These are phyloP conservation scores for Orchesella cincta DNA, from an alignment of 1,140 invertebrate species.

Conservation along the genomic window DNA sequence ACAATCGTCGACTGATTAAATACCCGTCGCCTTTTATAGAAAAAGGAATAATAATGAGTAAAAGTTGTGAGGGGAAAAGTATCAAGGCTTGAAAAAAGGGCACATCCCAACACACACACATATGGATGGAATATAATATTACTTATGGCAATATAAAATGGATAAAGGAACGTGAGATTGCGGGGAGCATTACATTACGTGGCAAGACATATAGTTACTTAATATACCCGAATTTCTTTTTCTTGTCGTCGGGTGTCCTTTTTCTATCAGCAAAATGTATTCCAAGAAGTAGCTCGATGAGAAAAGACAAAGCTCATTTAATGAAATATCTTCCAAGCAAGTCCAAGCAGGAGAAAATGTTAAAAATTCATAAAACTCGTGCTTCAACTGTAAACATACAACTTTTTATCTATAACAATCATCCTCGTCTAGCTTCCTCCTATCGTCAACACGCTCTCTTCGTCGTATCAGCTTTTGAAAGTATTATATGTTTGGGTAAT, in stretches of 20 bases:
- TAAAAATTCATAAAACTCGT: background rate
- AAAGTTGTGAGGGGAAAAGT: background rate
- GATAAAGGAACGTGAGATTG: background rate
- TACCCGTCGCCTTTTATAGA: background rate
- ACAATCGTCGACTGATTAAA: background rate
- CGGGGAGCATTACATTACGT: background rate
- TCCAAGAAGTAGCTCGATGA: too few species aligned
- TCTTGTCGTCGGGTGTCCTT: background rate
- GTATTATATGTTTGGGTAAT: background rate
- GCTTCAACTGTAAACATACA: background rate
- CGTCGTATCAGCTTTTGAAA: background rate
- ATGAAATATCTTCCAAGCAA: background rate
- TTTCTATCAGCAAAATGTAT: background rate
- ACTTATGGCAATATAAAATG: background rate
- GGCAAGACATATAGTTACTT: background rate
- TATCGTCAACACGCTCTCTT: background rate
- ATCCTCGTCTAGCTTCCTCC: background rate
- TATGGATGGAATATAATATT: background rate
- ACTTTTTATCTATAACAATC: slow-evolving; percentile 16
- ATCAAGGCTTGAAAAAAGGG: background rate
- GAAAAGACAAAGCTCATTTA: background rate
- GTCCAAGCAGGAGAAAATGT: background rate
- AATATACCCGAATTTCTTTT: background rate
- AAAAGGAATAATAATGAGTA: background rate
- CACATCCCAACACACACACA: background rate